Conservation (phyloP, 2,797 vertebrate species). For the Cheirogaleus major region DNA sequence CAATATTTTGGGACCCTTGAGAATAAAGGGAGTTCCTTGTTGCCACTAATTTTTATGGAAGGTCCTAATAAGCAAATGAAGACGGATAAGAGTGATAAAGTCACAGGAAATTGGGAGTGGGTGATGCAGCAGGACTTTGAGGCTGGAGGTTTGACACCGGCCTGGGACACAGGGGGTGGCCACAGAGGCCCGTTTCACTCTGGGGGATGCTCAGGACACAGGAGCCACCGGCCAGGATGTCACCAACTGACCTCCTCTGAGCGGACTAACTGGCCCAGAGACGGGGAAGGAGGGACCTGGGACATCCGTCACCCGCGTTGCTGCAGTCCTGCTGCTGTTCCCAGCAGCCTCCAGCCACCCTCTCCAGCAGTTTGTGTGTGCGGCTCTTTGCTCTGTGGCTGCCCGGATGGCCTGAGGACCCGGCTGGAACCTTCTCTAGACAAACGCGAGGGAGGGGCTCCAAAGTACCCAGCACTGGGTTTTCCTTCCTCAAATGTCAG, state of each 20-base stretch:
- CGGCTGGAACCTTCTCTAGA: not conserved
- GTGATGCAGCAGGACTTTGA: fast-evolving
- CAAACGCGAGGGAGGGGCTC: not conserved
- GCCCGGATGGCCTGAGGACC: not conserved
- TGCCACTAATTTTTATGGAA: not conserved
- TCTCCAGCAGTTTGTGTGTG: fast-evolving
- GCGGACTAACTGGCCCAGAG: fast-evolving
- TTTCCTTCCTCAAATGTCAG: not conserved
- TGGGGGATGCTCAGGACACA: fast-evolving
- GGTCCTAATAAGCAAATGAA: not conserved
- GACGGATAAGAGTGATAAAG: fast-evolving
- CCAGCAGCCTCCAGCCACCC: not conserved
- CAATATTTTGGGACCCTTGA: not conserved
- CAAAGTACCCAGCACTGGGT: not conserved
- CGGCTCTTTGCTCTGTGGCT: not conserved
- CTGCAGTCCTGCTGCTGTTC: not conserved
- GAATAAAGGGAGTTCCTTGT: not conserved
- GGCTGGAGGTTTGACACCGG: too few species aligned
- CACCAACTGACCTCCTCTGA: fast-evolving
- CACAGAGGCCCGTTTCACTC: too few species aligned
- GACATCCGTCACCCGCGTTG: too few species aligned
- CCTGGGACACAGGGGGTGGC: not conserved
- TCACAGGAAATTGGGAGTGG: fast-evolving
- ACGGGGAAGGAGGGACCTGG: too few species aligned
- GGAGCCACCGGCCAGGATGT: not conserved